Evolutionary conservation across 2,888 invertebrate species (phyloP).

Genomic region (Crossocerus cetratus): DNA sequence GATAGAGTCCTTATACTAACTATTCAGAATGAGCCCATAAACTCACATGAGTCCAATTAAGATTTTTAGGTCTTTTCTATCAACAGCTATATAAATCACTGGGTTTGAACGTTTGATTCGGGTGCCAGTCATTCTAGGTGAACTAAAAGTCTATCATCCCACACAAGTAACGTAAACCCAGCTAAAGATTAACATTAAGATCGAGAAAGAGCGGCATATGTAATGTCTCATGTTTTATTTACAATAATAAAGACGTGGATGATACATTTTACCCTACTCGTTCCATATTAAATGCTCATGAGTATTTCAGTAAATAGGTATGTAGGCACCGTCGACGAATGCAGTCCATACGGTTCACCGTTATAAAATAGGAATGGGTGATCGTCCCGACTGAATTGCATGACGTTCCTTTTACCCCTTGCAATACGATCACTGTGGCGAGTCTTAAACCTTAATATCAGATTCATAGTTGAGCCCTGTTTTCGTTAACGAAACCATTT

Average conservation of each 20-base stretch:
- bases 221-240: conserved; percentile 57
- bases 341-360: conserved; percentile 9
- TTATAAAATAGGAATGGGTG: conserved; percentile 34
- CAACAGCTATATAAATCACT: too few relatives aligned
- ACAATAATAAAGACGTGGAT: conserved; percentile 58
- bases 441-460: conserved; percentile 9
- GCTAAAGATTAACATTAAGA: too few relatives aligned
- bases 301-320: conserved; percentile 26
- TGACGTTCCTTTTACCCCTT: background rate
- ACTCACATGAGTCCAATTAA: too few relatives aligned
- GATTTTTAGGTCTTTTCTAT: too few relatives aligned
- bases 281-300: conserved; percentile 27
- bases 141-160: too few relatives aligned
- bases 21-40: too few relatives aligned
- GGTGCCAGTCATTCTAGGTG: too few relatives aligned
- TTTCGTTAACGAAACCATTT: too few relatives aligned
- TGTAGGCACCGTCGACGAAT: conserved; percentile 14
- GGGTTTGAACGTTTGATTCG: too few relatives aligned
- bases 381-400: conserved; percentile 12
- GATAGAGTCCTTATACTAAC: too few relatives aligned
- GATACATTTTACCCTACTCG: conserved; percentile 62
- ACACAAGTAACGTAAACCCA: too few relatives aligned
- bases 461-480: background rate
- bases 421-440: background rate
- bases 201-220: background rate